Evolutionary conservation across 2,797 vertebrate species (phyloP).

Genomic region (Semaprochilodus insignis): DNA sequence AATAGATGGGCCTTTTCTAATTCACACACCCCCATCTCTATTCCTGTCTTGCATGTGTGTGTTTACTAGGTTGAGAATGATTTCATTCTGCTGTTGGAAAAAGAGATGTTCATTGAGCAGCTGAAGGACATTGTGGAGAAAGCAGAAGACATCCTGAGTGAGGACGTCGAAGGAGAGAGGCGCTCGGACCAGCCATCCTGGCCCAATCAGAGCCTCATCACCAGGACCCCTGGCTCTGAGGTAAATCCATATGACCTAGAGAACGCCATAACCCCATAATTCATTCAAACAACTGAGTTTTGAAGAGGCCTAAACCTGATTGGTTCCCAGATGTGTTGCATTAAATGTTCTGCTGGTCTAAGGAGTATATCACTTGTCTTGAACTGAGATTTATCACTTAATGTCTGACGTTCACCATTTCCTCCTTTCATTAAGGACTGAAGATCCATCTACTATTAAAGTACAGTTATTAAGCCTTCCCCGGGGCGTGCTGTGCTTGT

Average conservation of each 20-base stretch:
- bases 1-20: too few relatives aligned
- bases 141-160: slow-evolving; percentile 96
- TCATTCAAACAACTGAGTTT: neutral
- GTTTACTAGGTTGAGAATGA: slow-evolving; percentile 91
- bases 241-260: slow-evolving; percentile 63
- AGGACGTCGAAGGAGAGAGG: slow-evolving; percentile 89
- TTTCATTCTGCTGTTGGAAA: slow-evolving; percentile 94
- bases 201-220: slow-evolving; percentile 65
- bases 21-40: too few relatives aligned
- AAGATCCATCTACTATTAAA: slow-evolving; percentile 22
- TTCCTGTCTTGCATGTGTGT: neutral
- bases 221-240: slow-evolving; percentile 64
- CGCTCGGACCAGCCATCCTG: slow-evolving; percentile 77
- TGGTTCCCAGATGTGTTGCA: neutral
- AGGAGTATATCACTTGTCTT: neutral
- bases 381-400: neutral
- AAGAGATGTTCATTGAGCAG: slow-evolving; percentile 96
- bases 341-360: slow-evolving; percentile 1
- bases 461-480: slow-evolving; percentile 45
- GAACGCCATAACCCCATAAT: too few relatives aligned
- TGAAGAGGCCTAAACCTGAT: neutral
- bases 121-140: slow-evolving; percentile 98
- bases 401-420: slow-evolving; percentile 23
- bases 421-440: slow-evolving; percentile 34
- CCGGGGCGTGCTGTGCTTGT: slow-evolving; percentile 26